Conservation (phyloP, 2,113 vertebrate genomes). For the Rhipidura dahli region DNA sequence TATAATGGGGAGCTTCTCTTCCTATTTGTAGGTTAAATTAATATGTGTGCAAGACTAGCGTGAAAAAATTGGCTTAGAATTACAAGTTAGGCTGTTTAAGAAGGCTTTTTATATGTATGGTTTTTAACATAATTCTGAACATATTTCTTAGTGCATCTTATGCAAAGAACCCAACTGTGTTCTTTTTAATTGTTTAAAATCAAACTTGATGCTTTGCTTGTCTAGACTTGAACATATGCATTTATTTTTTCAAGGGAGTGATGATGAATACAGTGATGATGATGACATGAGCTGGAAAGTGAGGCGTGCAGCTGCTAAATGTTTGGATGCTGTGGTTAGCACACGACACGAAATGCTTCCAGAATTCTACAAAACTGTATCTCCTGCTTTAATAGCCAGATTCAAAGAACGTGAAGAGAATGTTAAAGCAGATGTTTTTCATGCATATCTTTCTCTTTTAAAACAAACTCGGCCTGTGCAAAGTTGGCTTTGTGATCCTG, state of each 20-base stretch:
- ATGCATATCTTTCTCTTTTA: slow-evolving; percentile 95
- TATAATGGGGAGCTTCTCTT: background rate
- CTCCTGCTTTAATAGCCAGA: slow-evolving; percentile 92
- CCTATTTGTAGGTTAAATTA: background rate
- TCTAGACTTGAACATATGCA: slow-evolving; percentile 18
- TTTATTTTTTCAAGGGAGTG: slow-evolving; percentile 83
- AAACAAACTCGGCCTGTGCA: slow-evolving; percentile 97
- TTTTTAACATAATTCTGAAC: background rate
- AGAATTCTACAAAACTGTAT: slow-evolving; percentile 96
- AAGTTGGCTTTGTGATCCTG: slow-evolving; percentile 96
- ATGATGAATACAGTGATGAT: slow-evolving; percentile 97
- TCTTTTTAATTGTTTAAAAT: background rate
- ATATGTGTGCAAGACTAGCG: rapidly evolving
- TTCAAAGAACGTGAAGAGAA: slow-evolving; percentile 99
- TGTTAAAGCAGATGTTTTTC: slow-evolving; percentile 98
- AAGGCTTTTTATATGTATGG: background rate
- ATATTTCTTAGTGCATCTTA: background rate
- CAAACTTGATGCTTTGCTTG: background rate
- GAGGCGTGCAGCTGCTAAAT: slow-evolving; percentile 93
- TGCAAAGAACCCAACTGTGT: background rate
- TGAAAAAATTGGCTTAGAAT: background rate
- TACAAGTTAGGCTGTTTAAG: background rate
- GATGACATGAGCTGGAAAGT: slow-evolving; percentile 99
- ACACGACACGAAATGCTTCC: slow-evolving; percentile 99
- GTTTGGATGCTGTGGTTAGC: slow-evolving; percentile 94